A percentile compares a stretch with the other conserved stretches of the same genome.
phyloP scores from a whole-genome alignment of 2,797 vertebrate species.

The Trematomus bernacchii region DNA sequence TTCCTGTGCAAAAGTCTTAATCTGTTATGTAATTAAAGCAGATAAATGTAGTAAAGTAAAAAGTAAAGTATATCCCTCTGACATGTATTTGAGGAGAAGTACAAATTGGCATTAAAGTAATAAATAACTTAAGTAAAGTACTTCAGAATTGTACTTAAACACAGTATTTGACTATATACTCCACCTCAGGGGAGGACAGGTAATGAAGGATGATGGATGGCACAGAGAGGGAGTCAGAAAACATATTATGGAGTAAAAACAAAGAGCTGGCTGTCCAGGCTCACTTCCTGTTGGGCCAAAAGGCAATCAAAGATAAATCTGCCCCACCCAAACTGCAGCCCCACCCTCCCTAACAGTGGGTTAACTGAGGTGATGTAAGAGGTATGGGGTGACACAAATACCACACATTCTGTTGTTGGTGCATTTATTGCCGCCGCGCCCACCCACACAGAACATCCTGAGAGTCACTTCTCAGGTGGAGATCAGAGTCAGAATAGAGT shows the following conservation, averaged over 20 bases:
- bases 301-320: constrained; percentile 12
- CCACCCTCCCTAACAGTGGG: constrained; percentile 31
- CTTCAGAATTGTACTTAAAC: too few relatives aligned
- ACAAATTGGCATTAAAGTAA: too few relatives aligned
- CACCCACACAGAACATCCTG: background rate
- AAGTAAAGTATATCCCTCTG: too few relatives aligned
- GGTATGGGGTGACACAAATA: constrained; percentile 47
- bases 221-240: constrained; percentile 30
- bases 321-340: constrained; percentile 36
- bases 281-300: constrained; percentile 67
- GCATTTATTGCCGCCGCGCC: constrained; percentile 15
- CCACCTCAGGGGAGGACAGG: background rate
- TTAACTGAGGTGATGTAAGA: constrained; percentile 51
- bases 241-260: constrained; percentile 46
- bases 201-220: constrained; percentile 38
- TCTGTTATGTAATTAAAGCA: too few relatives aligned
- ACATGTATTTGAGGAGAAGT: too few relatives aligned
- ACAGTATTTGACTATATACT: too few relatives aligned
- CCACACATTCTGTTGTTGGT: constrained; percentile 51
- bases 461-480: constrained; percentile 12
- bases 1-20: too few relatives aligned
- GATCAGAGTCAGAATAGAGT: background rate
- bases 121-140: too few relatives aligned
- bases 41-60: too few relatives aligned
- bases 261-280: constrained; percentile 56